Evolutionary conservation across 2,797 vertebrate genomes (phyloP).

Genomic region (Mareca penelope): DNA sequence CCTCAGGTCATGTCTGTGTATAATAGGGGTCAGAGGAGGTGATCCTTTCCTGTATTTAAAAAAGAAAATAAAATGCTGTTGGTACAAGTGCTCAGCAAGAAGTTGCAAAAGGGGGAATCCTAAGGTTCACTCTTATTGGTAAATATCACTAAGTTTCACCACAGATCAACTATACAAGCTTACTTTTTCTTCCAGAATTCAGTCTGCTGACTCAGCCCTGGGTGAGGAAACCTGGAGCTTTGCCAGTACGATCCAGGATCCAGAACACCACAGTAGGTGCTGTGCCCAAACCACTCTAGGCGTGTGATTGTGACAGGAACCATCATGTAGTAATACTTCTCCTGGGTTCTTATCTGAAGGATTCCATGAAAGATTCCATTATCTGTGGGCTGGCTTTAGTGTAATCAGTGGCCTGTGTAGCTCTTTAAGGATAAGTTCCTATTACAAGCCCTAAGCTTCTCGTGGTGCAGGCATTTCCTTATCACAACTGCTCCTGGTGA

Average conservation of each 20-base stretch:
- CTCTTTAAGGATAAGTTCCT: neutral
- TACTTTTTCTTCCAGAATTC: constrained; percentile 43
- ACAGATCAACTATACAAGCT: neutral
- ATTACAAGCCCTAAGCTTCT: accelerated
- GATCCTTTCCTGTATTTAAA: accelerated
- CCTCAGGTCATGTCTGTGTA: accelerated
- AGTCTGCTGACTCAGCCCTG: constrained; percentile 44
- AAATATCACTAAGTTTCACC: neutral
- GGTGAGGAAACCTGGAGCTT: neutral
- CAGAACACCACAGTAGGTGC: neutral
- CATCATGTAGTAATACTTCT: neutral
- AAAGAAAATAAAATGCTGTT: neutral
- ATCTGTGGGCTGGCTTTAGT: neutral
- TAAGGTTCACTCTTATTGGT: neutral
- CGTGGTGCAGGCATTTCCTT: neutral
- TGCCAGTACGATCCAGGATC: accelerated
- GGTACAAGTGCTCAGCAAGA: neutral
- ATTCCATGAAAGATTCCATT: neutral
- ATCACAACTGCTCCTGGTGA: neutral
- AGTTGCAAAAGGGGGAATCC: neutral
- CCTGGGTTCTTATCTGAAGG: accelerated
- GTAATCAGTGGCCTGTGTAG: neutral
- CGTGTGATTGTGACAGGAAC: neutral
- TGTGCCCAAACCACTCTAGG: accelerated
- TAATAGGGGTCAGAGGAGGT: neutral